These are phyloP conservation scores for Amphipoea lucens DNA, from an alignment of 2,888 invertebrate species.

Conservation along the genomic window DNA sequence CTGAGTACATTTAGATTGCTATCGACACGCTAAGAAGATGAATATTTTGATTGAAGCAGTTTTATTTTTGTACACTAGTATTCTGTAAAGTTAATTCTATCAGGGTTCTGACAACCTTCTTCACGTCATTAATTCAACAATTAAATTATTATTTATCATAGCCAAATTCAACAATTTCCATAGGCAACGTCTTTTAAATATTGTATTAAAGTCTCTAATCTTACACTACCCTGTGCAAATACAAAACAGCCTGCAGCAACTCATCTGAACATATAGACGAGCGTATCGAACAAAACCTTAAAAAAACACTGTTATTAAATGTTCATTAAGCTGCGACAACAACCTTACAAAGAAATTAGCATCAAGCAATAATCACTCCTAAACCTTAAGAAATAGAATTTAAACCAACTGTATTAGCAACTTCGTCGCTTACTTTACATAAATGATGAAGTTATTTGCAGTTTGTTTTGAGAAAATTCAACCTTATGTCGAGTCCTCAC, in stretches of 20 bases:
- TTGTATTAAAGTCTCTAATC: constrained; percentile 29
- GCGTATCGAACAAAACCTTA: constrained; percentile 74
- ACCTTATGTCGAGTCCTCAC: constrained; percentile 23
- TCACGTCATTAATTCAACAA: not conserved
- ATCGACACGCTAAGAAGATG: too few species aligned
- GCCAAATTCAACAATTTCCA: not conserved
- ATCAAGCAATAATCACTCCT: constrained; percentile 39
- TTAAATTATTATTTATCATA: not conserved
- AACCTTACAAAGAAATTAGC: constrained; percentile 48
- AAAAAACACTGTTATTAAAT: constrained; percentile 85
- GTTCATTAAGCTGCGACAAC: constrained; percentile 83
- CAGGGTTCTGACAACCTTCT: not conserved
- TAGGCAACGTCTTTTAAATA: too few species aligned
- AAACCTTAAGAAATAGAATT: constrained; percentile 26
- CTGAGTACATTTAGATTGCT: too few species aligned
- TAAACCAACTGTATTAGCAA: constrained; percentile 33
- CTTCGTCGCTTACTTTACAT: constrained; percentile 48
- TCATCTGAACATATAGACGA: constrained; percentile 76
- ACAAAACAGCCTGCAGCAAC: constrained; percentile 81
- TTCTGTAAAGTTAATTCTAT: not conserved
- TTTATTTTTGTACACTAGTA: not conserved
- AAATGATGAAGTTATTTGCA: constrained; percentile 41
- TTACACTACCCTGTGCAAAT: constrained; percentile 73
- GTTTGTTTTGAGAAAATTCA: constrained; percentile 24
- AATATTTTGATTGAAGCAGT: not conserved